These are phyloP conservation scores for Ptychobarbus kaznakovi DNA, from an alignment of 2,797 vertebrate species.

Conservation along the genomic window DNA sequence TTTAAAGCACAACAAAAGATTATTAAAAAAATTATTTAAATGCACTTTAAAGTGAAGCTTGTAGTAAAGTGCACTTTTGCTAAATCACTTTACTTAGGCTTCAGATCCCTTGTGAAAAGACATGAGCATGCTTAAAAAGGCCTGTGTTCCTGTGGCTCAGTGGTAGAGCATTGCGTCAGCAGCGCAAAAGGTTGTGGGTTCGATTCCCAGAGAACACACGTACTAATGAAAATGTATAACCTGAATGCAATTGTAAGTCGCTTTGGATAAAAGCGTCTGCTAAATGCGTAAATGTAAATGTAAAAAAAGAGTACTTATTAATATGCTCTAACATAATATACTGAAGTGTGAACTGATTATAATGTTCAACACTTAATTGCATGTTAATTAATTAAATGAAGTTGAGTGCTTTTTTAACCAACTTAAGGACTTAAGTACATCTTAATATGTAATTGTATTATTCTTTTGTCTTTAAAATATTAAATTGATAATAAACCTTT, in stretches of 20 bases:
- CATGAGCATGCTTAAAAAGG: background rate
- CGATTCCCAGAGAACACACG: too few relatives aligned
- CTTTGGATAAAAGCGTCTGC: too few relatives aligned
- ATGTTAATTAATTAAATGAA: background rate
- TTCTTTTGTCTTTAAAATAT: too few relatives aligned
- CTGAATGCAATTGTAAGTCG: too few relatives aligned
- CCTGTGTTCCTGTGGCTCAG: too few relatives aligned
- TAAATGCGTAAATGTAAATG: too few relatives aligned
- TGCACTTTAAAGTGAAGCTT: background rate
- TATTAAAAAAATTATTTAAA: background rate
- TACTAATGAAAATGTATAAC: too few relatives aligned
- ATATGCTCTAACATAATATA: background rate
- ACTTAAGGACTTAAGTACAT: background rate
- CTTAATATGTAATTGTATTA: background rate
- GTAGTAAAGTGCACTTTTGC: background rate
- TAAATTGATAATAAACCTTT: background rate
- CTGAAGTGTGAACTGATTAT: background rate
- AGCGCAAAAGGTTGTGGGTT: too few relatives aligned
- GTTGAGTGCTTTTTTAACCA: background rate
- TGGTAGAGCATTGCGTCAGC: too few relatives aligned
- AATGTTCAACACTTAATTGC: background rate
- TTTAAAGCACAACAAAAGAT: background rate
- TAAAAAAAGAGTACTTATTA: background rate
- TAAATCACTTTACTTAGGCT: background rate
- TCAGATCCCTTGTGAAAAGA: background rate